phyloP scores from a whole-genome alignment of 2,888 invertebrate genomes.

The Tyria jacobaeae region DNA sequence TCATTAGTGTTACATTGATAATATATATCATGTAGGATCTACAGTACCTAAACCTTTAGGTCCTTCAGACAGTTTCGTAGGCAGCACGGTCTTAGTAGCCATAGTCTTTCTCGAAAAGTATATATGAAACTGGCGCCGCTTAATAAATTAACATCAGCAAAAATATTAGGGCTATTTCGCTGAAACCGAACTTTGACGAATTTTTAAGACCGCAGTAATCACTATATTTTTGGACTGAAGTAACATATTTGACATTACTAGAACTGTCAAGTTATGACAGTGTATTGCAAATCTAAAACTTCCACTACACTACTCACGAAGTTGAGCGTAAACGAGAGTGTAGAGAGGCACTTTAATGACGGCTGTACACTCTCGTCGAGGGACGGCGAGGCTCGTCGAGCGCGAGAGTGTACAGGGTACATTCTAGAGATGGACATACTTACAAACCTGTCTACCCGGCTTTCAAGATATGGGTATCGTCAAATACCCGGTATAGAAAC shows the following conservation, averaged over 20 bases:
- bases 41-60: constrained; percentile 86
- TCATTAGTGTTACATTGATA: background rate
- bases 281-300: too few species aligned
- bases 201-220: background rate
- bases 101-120: constrained; percentile 18
- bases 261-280: background rate
- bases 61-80: constrained; percentile 77
- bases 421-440: too few species aligned
- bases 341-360: too few species aligned
- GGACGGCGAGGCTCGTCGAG: too few species aligned
- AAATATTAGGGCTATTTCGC: background rate
- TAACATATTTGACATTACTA: background rate
- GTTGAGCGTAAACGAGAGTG: too few species aligned
- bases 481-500: too few species aligned
- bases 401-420: too few species aligned
- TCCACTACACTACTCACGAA: too few species aligned
- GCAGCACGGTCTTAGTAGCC: constrained; percentile 71
- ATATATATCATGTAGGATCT: background rate
- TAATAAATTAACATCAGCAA: background rate
- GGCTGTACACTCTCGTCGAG: too few species aligned
- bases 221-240: background rate
- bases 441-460: too few species aligned
- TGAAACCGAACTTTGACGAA: background rate
- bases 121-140: too few species aligned
- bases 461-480: too few species aligned